A percentile compares a stretch with the other conserved stretches of the same genome.
These are phyloP conservation scores for Polietes domitor DNA, from an alignment of 2,888 invertebrate genomes.

Conservation along the genomic window DNA sequence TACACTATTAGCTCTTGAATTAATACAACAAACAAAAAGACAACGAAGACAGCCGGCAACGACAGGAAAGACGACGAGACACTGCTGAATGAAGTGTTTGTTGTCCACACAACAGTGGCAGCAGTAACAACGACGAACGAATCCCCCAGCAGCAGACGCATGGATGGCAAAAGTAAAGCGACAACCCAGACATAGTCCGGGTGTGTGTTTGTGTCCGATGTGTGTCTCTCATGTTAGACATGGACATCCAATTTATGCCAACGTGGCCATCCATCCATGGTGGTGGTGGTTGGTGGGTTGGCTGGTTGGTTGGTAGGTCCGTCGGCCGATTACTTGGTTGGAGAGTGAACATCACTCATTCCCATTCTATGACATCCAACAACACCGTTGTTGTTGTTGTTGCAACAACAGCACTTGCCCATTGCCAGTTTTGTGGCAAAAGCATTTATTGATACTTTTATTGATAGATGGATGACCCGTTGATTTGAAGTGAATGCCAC, in stretches of 20 bases:
- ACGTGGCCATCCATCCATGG: not conserved
- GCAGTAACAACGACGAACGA: slow-evolving; percentile 42
- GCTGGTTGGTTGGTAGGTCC: not conserved
- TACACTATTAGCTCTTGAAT: slow-evolving; percentile 58
- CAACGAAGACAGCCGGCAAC: slow-evolving; percentile 10
- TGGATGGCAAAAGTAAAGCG: not conserved
- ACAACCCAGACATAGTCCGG: not conserved
- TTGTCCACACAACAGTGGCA: slow-evolving; percentile 28
- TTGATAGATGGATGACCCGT: slow-evolving; percentile 37
- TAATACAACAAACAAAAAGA: not conserved
- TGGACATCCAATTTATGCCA: slow-evolving; percentile 53
- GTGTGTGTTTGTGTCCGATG: not conserved
- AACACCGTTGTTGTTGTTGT: not conserved
- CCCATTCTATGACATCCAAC: slow-evolving; percentile 43
- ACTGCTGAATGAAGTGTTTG: slow-evolving; percentile 3
- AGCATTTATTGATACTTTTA: slow-evolving; percentile 63
- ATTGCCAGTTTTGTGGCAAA: slow-evolving; percentile 63
- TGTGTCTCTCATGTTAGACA: not conserved
- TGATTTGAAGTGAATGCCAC: slow-evolving; percentile 10
- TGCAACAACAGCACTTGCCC: slow-evolving; percentile 24
- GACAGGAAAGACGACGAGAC: not conserved
- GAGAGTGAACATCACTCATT: slow-evolving; percentile 41
- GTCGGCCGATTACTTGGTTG: not conserved
- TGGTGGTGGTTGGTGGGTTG: not conserved
- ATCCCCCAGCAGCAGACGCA: not conserved